Percentiles rank a stretch among this genome's conserved stretches.
These are phyloP conservation scores for human DNA, from an alignment of 2,113 vertebrate species.

Conservation along the genomic window DNA sequence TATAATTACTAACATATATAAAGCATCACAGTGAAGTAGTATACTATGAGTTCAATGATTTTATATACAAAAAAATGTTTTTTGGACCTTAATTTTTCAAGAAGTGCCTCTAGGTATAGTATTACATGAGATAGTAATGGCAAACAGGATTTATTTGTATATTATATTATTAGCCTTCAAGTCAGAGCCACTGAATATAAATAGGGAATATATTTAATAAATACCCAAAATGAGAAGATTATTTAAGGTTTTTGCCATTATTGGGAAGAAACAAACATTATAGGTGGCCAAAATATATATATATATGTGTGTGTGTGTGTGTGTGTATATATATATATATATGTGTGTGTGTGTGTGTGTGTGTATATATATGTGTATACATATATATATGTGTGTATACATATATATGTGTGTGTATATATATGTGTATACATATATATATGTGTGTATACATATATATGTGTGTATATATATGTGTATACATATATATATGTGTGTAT, in stretches of 20 bases:
- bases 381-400: too few relatives aligned
- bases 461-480: too few relatives aligned
- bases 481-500: too few relatives aligned
- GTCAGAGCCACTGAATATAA: background rate
- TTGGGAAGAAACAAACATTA: background rate
- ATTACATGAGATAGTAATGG: background rate
- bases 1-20: background rate
- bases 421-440: too few relatives aligned
- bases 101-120: background rate
- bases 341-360: too few relatives aligned
- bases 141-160: background rate
- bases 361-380: too few relatives aligned
- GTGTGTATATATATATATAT: too few relatives aligned
- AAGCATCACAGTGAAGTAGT: background rate
- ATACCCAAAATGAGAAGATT: background rate
- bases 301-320: too few relatives aligned
- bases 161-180: background rate
- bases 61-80: background rate
- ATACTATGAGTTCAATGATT: background rate
- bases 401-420: too few relatives aligned
- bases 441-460: too few relatives aligned
- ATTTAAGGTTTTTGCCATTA: background rate
- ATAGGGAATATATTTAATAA: background rate
- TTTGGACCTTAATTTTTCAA: background rate
- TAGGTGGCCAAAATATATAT: background rate